Percentiles rank a stretch among this genome's conserved stretches.
These are phyloP conservation scores for Gasteruption jaculator DNA, from an alignment of 2,888 invertebrate genomes.

Conservation along the genomic window DNA sequence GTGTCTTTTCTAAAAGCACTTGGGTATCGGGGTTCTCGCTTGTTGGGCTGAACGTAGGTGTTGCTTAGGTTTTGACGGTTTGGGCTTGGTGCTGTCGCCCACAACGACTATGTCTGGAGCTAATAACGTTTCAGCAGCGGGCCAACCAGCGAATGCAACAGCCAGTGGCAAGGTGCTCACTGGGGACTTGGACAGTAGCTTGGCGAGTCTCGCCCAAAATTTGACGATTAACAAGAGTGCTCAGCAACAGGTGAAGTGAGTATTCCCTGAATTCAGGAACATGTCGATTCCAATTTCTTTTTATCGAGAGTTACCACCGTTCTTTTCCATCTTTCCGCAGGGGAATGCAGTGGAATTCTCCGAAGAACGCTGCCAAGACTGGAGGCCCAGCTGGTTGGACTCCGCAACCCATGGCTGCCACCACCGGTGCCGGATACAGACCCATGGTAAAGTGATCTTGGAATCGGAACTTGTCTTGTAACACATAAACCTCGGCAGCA, in stretches of 20 bases:
- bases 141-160: slow-evolving; percentile 49
- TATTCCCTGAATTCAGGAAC: slow-evolving; percentile 27
- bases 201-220: slow-evolving; percentile 91
- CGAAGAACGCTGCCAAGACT: slow-evolving; percentile 79
- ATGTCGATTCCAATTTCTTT: not conserved
- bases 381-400: slow-evolving; percentile 70
- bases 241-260: slow-evolving; percentile 69
- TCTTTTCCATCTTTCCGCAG: too few relatives aligned
- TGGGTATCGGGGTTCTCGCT: slow-evolving; percentile 20
- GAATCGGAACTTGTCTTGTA: too few relatives aligned
- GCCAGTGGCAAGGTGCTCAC: slow-evolving; percentile 74
- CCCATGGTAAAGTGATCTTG: slow-evolving; percentile 73
- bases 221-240: slow-evolving; percentile 79
- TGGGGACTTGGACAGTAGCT: slow-evolving; percentile 89
- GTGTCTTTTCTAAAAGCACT: too few relatives aligned
- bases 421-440: slow-evolving; percentile 81
- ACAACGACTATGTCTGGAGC: slow-evolving; percentile 37
- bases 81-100: slow-evolving; percentile 62
- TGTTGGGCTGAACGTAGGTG: slow-evolving; percentile 32
- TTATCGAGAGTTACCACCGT: not conserved
- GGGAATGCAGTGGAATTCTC: slow-evolving; percentile 88
- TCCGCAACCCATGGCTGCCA: slow-evolving; percentile 85
- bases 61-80: slow-evolving; percentile 65
- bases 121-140: slow-evolving; percentile 45
- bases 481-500: not conserved